These are phyloP conservation scores for Addax nasomaculatus DNA, from an alignment of 2,113 vertebrate species.

Conservation along the genomic window DNA sequence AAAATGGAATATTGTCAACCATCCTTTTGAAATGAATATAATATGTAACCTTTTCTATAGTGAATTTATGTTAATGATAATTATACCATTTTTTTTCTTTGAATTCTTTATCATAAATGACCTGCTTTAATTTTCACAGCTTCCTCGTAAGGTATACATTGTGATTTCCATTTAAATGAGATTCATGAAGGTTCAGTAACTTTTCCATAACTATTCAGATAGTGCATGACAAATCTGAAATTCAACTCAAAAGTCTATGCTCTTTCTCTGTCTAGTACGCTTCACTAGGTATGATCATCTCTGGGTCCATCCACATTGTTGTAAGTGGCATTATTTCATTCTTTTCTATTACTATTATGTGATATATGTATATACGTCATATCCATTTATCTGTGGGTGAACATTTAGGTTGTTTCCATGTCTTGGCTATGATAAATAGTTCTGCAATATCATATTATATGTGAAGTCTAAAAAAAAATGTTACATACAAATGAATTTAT, in stretches of 20 bases:
- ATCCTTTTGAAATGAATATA: neutral
- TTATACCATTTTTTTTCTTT: neutral
- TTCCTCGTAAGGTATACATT: neutral
- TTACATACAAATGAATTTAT: neutral
- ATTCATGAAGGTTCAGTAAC: neutral
- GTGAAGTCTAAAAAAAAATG: neutral
- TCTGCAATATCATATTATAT: neutral
- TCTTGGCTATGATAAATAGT: neutral
- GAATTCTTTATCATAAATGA: neutral
- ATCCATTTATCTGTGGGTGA: neutral
- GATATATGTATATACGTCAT: neutral
- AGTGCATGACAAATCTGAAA: neutral
- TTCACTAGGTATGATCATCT: neutral
- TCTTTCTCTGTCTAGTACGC: neutral
- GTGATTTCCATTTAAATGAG: neutral
- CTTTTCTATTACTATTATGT: neutral
- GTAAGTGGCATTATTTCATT: neutral
- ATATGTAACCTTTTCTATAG: neutral
- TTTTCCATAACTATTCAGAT: neutral
- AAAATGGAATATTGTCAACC: neutral
- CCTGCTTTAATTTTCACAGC: neutral
- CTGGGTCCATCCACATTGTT: neutral
- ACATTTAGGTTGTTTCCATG: neutral
- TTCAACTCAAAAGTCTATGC: neutral
- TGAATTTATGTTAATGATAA: neutral